Evolutionary conservation across 2,888 invertebrate genomes (phyloP).

Genomic region (Mythimna loreyi): DNA sequence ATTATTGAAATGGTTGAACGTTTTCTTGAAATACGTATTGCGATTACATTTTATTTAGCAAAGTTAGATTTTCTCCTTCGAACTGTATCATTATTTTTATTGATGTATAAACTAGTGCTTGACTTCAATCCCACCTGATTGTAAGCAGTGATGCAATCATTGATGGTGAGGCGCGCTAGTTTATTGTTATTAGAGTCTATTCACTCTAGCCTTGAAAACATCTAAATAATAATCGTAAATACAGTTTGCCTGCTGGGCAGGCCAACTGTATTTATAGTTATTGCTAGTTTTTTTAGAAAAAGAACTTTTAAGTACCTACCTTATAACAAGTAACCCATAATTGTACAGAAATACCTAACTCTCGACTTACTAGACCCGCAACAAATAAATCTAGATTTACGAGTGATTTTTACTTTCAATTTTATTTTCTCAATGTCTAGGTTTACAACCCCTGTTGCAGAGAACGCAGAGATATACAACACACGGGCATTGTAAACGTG

Average conservation of each 20-base stretch:
- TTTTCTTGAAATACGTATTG: background rate
- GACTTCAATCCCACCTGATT: too few species aligned
- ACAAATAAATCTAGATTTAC: conserved; percentile 33
- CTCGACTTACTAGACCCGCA: background rate
- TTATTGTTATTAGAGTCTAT: too few species aligned
- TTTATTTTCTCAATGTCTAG: conserved; percentile 45
- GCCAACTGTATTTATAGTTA: too few species aligned
- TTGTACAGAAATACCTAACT: background rate
- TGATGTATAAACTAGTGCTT: too few species aligned
- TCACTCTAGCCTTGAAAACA: too few species aligned
- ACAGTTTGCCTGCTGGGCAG: too few species aligned
- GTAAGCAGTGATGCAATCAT: too few species aligned
- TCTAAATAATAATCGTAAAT: too few species aligned
- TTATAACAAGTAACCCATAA: background rate
- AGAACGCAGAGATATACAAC: conserved; percentile 29
- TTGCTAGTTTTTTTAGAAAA: too few species aligned
- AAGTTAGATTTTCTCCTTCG: background rate
- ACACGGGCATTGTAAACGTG: conserved; percentile 44
- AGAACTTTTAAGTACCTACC: too few species aligned
- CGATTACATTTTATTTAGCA: background rate
- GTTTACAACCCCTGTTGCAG: conserved; percentile 48
- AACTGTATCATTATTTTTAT: too few species aligned
- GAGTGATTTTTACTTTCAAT: conserved; percentile 28
- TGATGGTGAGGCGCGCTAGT: too few species aligned
- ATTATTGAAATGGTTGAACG: background rate